phyloP scores from a whole-genome alignment of 2,888 invertebrate genomes.

The Polia nebulosa region DNA sequence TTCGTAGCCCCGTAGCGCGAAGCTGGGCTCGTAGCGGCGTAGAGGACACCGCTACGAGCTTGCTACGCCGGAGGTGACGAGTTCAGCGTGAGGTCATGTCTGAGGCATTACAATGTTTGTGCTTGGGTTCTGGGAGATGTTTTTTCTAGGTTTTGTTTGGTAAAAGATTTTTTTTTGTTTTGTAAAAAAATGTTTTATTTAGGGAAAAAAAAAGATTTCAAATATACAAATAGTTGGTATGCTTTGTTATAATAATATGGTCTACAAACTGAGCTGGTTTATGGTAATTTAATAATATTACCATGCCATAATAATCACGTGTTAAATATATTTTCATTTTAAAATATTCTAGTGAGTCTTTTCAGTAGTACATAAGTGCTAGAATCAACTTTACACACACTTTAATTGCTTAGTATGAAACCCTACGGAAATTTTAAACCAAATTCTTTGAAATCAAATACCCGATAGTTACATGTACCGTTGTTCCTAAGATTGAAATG shows the following conservation, averaged over 20 bases:
- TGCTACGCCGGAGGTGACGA: constrained; percentile 59
- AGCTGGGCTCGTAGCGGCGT: constrained; percentile 62
- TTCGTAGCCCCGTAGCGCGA: constrained; percentile 65
- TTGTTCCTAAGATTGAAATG: too few species aligned
- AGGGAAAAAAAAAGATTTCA: too few species aligned
- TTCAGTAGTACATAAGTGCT: neutral
- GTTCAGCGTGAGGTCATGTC: constrained; percentile 58
- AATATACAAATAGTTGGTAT: too few species aligned
- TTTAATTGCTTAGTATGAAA: neutral
- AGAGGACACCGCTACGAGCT: constrained; percentile 17
- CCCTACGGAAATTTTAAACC: too few species aligned
- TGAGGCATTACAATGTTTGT: constrained; percentile 10
- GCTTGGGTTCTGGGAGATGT: constrained; percentile 5
- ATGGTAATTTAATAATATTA: neutral
- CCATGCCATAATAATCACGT: neutral
- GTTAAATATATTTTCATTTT: neutral
- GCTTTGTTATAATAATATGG: too few species aligned
- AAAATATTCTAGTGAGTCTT: neutral
- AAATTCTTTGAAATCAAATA: too few species aligned
- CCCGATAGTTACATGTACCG: too few species aligned
- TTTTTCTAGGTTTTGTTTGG: constrained; percentile 28
- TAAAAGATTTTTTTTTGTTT: too few species aligned
- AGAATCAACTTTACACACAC: neutral
- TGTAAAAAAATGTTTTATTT: too few species aligned
- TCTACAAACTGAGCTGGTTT: too few species aligned